phyloP scores from a whole-genome alignment of 2,797 vertebrate species.

The Lophotriccus pileatus region DNA sequence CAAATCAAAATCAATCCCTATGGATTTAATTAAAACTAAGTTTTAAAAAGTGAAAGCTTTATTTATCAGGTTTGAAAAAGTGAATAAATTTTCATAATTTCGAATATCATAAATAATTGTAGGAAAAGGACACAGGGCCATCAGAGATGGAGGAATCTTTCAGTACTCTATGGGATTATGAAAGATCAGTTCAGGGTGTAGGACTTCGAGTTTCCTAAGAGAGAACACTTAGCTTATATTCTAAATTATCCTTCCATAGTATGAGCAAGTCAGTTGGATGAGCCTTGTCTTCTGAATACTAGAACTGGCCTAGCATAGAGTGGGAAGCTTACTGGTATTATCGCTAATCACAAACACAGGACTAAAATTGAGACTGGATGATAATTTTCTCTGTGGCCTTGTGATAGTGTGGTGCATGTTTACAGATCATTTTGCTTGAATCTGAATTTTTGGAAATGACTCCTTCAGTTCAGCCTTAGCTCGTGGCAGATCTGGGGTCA shows the following conservation, averaged over 20 bases:
- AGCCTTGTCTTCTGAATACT: not conserved
- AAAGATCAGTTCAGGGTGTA: not conserved
- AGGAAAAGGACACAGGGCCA: not conserved
- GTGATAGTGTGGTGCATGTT: not conserved
- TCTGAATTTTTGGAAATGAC: not conserved
- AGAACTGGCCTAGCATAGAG: not conserved
- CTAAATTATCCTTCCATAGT: not conserved
- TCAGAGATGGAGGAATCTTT: not conserved
- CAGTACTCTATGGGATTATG: not conserved
- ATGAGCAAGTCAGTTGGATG: not conserved
- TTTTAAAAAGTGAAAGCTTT: not conserved
- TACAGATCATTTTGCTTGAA: not conserved
- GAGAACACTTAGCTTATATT: rapidly evolving
- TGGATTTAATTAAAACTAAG: not conserved
- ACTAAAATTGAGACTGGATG: not conserved
- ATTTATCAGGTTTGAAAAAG: not conserved
- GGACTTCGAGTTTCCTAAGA: not conserved
- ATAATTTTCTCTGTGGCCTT: not conserved
- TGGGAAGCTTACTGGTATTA: not conserved
- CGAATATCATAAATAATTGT: not conserved
- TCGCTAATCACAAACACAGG: not conserved
- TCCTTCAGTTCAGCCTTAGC: not conserved
- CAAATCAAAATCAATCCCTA: not conserved
- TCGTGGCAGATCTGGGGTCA: not conserved
- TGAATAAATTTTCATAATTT: not conserved